These are phyloP conservation scores for Sinonovacula constricta DNA, from an alignment of 1,140 invertebrate species.

Conservation along the genomic window DNA sequence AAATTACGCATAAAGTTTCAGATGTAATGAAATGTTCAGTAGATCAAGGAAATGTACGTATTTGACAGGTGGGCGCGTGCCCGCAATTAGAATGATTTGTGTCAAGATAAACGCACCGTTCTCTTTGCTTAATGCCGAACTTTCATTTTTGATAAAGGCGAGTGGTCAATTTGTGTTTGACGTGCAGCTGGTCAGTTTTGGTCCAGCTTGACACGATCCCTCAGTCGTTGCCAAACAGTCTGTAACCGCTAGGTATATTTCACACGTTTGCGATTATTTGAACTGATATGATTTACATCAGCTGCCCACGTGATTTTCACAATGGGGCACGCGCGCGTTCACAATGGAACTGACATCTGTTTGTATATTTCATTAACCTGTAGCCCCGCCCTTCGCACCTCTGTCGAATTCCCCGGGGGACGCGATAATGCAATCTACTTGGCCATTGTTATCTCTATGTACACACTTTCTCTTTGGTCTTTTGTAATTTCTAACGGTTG, in stretches of 20 bases:
- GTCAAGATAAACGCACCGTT: no score
- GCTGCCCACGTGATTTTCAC: slow-evolving; percentile 27
- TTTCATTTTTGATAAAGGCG: no score
- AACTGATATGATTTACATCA: slow-evolving; percentile 35
- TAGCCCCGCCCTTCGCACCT: slow-evolving; percentile 44
- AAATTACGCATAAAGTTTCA: no score
- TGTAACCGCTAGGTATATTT: slow-evolving; percentile 48
- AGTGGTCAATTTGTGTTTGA: no score
- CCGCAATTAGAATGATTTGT: no score
- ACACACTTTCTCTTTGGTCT: slow-evolving; percentile 33
- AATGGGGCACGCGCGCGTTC: slow-evolving; percentile 41
- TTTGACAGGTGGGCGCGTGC: no score
- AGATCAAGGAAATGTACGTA: no score
- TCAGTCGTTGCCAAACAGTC: no score
- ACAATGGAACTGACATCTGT: slow-evolving; percentile 45
- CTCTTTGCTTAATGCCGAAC: no score
- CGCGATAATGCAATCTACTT: slow-evolving; percentile 51
- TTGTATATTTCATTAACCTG: slow-evolving; percentile 38
- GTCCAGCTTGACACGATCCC: no score
- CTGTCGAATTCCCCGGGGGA: slow-evolving; percentile 29
- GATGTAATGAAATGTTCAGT: no score
- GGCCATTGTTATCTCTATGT: slow-evolving; percentile 46
- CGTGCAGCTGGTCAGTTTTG: no score
- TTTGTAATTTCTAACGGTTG: slow-evolving; percentile 47
- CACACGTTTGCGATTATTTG: slow-evolving; percentile 27